Percentiles rank a stretch among this genome's conserved stretches.
Conservation (phyloP, 1,140 invertebrate species). For the Achatina immaculata region DNA sequence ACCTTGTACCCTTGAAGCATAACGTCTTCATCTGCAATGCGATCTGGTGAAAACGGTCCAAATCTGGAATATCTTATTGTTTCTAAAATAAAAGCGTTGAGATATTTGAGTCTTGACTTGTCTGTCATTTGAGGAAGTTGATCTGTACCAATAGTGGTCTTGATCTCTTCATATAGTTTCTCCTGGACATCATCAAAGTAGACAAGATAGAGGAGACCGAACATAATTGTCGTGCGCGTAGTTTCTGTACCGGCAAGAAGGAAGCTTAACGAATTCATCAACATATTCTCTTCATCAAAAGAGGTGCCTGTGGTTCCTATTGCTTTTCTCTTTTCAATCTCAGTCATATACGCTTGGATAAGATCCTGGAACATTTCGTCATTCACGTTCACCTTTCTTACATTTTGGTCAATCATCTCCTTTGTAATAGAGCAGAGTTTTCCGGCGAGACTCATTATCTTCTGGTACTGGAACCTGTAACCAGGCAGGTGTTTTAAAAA, state of each 20-base stretch:
- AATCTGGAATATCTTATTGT: constrained; percentile 24
- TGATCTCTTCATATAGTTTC: constrained; percentile 88
- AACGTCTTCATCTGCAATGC: constrained; percentile 53
- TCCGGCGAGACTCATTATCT: neutral
- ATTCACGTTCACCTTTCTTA: constrained; percentile 23
- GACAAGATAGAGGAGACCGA: constrained; percentile 89
- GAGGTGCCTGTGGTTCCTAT: constrained; percentile 27
- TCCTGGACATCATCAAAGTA: constrained; percentile 80
- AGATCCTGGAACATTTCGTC: constrained; percentile 44
- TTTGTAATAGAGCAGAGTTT: constrained; percentile 5
- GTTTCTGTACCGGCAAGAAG: constrained; percentile 52
- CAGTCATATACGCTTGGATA: constrained; percentile 47
- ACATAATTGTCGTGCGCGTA: constrained; percentile 43
- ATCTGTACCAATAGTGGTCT: constrained; percentile 82
- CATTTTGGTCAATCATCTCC: constrained; percentile 17
- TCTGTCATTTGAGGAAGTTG: constrained; percentile 72
- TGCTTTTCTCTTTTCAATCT: constrained; percentile 34
- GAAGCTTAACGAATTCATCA: constrained; percentile 30
- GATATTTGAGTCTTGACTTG: constrained; percentile 41
- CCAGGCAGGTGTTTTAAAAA: constrained; percentile 48
- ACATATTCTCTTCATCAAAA: constrained; percentile 41
- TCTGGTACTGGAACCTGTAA: constrained; percentile 40
- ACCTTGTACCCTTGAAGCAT: constrained; percentile 61
- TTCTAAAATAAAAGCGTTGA: constrained; percentile 50
- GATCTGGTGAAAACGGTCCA: constrained; percentile 64